These are phyloP conservation scores for Anoura caudifer DNA, from an alignment of 2,113 vertebrate genomes.

Conservation along the genomic window DNA sequence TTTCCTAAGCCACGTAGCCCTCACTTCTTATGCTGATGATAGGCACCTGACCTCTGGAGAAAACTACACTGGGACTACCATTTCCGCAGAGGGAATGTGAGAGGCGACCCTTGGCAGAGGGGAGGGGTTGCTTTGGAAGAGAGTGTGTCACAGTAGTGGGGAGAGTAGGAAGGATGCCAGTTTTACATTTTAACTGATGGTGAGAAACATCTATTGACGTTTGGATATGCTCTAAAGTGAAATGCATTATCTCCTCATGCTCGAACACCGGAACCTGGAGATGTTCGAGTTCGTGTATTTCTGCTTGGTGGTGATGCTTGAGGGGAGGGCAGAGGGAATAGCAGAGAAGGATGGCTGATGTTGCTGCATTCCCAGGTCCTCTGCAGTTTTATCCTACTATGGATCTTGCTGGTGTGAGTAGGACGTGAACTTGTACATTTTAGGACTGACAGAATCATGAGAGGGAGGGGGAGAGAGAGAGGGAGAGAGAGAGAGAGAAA, in stretches of 20 bases:
- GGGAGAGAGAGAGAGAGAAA: no score
- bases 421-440: neutral
- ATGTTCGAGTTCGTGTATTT: neutral
- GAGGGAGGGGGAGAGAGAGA: neutral
- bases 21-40: no score
- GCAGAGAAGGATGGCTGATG: no score
- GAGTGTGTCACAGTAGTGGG: neutral
- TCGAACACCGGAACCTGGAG: neutral
- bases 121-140: neutral
- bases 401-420: neutral
- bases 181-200: neutral
- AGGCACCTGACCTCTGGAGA: neutral
- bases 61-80: fast-evolving
- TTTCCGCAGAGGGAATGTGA: neutral
- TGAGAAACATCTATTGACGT: neutral
- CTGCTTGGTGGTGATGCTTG: fast-evolving
- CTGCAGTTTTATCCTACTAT: neutral
- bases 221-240: neutral
- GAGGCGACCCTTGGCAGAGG: neutral
- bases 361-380: no score
- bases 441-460: neutral
- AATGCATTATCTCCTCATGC: neutral
- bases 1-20: neutral
- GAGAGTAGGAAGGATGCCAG: neutral
- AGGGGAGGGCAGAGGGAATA: no score